Evolutionary conservation across 2,888 invertebrate genomes (phyloP).

Genomic region (Calameuta idolon): DNA sequence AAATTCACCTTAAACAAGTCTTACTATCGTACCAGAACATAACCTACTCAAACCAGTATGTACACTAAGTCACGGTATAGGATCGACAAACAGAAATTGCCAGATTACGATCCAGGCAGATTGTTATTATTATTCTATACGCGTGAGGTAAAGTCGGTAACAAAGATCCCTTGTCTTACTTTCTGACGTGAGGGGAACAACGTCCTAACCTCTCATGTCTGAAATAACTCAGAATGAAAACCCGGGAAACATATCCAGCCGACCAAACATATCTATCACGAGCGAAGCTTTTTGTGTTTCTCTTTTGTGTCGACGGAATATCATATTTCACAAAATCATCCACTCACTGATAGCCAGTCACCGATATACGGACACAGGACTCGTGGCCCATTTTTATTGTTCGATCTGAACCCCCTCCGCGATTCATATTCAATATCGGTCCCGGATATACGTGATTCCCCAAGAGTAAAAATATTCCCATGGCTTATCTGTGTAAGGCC

Average conservation of each 20-base stretch:
- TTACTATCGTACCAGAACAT: neutral
- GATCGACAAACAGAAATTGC: neutral
- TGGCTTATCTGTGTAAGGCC: neutral
- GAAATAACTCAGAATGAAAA: neutral
- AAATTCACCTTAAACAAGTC: neutral
- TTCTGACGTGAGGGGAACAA: neutral
- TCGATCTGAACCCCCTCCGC: neutral
- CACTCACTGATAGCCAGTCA: constrained; percentile 6
- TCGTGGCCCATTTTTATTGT: constrained; percentile 5
- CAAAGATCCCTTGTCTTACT: neutral
- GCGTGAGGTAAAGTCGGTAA: neutral
- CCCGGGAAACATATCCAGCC: neutral
- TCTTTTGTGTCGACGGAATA: neutral
- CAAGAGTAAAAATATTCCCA: neutral
- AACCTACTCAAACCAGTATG: neutral
- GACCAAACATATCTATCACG: constrained; percentile 23
- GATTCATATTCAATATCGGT: neutral
- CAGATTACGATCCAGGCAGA: neutral
- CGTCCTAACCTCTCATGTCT: neutral
- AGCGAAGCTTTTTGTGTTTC: constrained; percentile 16
- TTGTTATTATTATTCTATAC: neutral
- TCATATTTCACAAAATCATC: constrained; percentile 17
- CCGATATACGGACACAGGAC: neutral
- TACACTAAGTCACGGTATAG: neutral
- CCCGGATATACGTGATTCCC: neutral